Evolutionary conservation across 2,888 invertebrate genomes (phyloP).

Genomic region (Tipula vernalis): DNA sequence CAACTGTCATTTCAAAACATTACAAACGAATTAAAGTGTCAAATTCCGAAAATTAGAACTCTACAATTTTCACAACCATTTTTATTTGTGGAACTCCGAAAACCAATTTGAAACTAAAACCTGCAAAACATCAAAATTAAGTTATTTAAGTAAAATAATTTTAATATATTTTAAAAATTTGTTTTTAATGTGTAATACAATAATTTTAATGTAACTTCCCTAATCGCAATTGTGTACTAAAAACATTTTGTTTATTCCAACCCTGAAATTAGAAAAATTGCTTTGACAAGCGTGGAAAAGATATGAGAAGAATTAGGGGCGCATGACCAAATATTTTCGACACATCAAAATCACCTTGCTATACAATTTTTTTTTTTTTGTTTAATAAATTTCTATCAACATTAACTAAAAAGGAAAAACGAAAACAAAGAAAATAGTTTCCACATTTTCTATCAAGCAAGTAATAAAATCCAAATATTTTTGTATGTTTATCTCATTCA

Average conservation of each 20-base stretch:
- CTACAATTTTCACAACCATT: no score
- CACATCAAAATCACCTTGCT: neutral
- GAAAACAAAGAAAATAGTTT: neutral
- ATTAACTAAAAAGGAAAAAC: neutral
- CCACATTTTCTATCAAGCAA: neutral
- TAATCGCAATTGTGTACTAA: no score
- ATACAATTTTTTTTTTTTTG: neutral
- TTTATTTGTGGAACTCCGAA: no score
- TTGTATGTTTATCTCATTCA: neutral
- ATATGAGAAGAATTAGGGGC: neutral
- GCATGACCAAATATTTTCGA: neutral
- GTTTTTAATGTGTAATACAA: no score
- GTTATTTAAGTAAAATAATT: no score
- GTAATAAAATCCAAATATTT: neutral
- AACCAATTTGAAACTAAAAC: no score
- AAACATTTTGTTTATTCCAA: neutral
- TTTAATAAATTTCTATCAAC: neutral
- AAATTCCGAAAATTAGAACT: no score
- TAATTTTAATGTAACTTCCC: no score
- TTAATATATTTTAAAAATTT: no score
- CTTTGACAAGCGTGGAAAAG: neutral
- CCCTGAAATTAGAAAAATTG: neutral
- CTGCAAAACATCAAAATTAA: no score
- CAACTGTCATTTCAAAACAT: no score
- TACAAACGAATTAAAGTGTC: no score